Evolutionary conservation across 2,888 invertebrate genomes (phyloP).

Genomic region (Drosophila testacea): DNA sequence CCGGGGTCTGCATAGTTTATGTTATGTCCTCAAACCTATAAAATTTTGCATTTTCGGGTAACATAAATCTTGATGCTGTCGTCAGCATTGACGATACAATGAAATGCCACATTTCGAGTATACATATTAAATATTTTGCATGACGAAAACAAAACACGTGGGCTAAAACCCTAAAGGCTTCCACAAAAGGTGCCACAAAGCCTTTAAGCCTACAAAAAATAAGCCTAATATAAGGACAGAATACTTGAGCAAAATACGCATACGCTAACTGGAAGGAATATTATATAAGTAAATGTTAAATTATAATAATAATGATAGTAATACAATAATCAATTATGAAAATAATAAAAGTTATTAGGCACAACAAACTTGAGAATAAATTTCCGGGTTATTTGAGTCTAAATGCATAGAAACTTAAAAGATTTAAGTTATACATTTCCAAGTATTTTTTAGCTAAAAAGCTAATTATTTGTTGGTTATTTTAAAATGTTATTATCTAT

Average conservation of each 20-base stretch:
- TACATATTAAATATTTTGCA: constrained; percentile 46
- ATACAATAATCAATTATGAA: no score
- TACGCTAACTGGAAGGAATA: constrained; percentile 24
- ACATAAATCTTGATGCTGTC: constrained; percentile 71
- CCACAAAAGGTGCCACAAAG: constrained; percentile 62
- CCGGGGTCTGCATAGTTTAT: constrained; percentile 41
- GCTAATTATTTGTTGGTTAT: no score
- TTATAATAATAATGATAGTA: background rate
- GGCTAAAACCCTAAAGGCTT: constrained; percentile 14
- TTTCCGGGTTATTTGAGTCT: no score
- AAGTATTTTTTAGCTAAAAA: no score
- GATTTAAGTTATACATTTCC: no score
- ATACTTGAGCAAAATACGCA: constrained; percentile 16
- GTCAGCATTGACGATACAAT: constrained; percentile 52
- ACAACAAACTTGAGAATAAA: no score
- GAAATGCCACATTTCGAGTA: constrained; percentile 27
- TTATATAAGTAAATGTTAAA: no score
- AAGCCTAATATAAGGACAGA: constrained; percentile 6
- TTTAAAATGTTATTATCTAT: no score
- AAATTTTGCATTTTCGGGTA: constrained; percentile 55
- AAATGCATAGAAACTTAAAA: no score
- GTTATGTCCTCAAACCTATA: constrained; percentile 40
- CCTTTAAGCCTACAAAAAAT: constrained; percentile 60
- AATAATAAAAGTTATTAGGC: no score
- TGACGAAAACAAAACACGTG: constrained; percentile 48